Evolutionary conservation across 2,797 vertebrate genomes (phyloP).

Genomic region (Lepus townsendii): DNA sequence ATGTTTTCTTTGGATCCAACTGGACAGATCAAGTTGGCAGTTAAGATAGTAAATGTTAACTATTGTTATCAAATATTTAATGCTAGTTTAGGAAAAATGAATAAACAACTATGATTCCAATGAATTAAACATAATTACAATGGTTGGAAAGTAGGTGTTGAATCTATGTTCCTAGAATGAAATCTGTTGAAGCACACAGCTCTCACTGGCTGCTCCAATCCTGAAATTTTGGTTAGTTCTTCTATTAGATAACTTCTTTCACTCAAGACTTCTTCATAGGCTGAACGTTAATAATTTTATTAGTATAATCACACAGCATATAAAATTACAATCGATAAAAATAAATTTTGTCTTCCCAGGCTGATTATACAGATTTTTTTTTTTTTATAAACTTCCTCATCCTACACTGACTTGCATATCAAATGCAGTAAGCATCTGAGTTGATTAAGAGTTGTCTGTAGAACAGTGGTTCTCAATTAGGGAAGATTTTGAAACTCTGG

Average conservation of each 20-base stretch:
- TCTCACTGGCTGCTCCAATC: neutral
- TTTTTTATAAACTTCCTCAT: neutral
- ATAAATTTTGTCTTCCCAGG: slow-evolving; percentile 53
- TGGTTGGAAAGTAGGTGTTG: neutral
- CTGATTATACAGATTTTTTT: slow-evolving; percentile 59
- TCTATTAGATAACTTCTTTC: slow-evolving; percentile 35
- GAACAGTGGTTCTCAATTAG: neutral
- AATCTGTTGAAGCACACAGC: slow-evolving; percentile 17
- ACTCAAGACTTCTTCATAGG: neutral
- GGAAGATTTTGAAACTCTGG: neutral
- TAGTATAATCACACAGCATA: slow-evolving; percentile 66
- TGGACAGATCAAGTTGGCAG: neutral
- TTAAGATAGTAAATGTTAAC: neutral
- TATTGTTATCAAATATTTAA: neutral
- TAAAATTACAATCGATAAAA: slow-evolving; percentile 74
- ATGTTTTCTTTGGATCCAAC: neutral
- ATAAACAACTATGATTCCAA: neutral
- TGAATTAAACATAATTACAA: neutral
- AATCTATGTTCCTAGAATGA: neutral
- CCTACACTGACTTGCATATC: neutral
- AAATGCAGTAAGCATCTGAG: slow-evolving; percentile 8
- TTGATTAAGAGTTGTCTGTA: neutral
- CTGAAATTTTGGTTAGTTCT: neutral
- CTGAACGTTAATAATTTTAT: neutral
- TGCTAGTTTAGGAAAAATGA: neutral